A percentile compares a stretch with the other conserved stretches of the same genome.
These are phyloP conservation scores for Poeciliopsis presidionis DNA, from an alignment of 2,797 vertebrate species.

Conservation along the genomic window DNA sequence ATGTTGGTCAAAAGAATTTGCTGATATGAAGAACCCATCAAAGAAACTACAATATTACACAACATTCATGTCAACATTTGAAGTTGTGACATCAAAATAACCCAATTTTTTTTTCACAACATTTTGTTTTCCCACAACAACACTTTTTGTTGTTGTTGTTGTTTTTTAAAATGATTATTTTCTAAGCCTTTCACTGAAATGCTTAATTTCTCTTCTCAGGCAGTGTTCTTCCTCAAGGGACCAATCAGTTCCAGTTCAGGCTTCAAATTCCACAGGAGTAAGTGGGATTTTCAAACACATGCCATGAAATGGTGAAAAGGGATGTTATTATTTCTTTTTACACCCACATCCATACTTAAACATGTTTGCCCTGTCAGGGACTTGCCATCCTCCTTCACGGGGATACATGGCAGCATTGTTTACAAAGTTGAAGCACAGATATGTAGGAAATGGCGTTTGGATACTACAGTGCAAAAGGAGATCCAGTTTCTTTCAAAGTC, in stretches of 20 bases:
- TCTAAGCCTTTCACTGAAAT: background rate
- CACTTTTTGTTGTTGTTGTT: background rate
- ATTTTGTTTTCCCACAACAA: background rate
- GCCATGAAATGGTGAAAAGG: background rate
- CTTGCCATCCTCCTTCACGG: conserved; percentile 91
- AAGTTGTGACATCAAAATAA: no score
- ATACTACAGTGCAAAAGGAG: conserved; percentile 81
- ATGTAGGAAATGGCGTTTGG: conserved; percentile 85
- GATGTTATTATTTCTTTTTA: background rate
- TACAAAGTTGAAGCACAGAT: conserved; percentile 90
- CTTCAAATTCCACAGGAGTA: conserved; percentile 90
- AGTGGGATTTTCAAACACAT: conserved; percentile 58
- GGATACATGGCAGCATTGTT: conserved; percentile 85
- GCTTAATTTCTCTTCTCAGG: conserved; percentile 38
- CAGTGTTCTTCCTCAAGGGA: conserved; percentile 79
- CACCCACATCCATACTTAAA: background rate
- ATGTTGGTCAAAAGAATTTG: background rate
- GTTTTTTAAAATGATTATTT: background rate
- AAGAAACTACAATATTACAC: background rate
- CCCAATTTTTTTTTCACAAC: no score
- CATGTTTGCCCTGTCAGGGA: conserved; percentile 74
- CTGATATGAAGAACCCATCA: background rate
- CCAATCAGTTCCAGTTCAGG: conserved; percentile 87
- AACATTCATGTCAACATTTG: no score
- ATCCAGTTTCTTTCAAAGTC: conserved; percentile 87